Base-by-base conservation (phyloP, 53 echinoderm and acorn worm species). In the Echinometra lucunter region DNA sequence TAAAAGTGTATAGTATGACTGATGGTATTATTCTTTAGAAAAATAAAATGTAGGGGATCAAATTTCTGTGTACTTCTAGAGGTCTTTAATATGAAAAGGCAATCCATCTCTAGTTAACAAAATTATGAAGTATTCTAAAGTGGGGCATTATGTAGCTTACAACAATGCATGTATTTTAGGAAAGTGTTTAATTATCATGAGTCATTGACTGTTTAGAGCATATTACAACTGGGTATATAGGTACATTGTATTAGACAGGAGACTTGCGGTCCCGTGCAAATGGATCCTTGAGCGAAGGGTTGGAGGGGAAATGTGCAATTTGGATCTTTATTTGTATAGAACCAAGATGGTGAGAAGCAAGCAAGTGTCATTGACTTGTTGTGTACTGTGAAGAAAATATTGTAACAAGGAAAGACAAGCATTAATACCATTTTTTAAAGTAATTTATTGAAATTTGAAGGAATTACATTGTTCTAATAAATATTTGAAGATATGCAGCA, bases 291-390 rank as follows among this genome's bases (percentile, higher is more conserved):
- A 69, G 69, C 32, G 69, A 69, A 69, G 69, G 69, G 34, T 69
- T 69, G 6, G 34, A 69, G 34, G 69, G 75, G 37, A 75, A 37
- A 75, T 75, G 78, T 78, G 17, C 78, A 78, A 78, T 78, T 78
- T 18, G 19, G 78, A 78, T 42, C 72, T 72, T 72, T 10, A 34
- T 70, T 70, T 70, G 28, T 6, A 10, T 70, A 30, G 30, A 69
- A 1, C 70, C 34, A 7, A 72, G 32, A 34, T 72, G 27, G 32
- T 72, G 72, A 28, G 35, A 25, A 25, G 6, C 21, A 2, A 72
- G 12, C 32, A 72, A 72, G 72, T 32, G 72, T 72, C 32, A 32
- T 70, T 30, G 34, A 70, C 35, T n/a, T n/a, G n/a, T n/a, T n/a
- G n/a, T n/a, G 7, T 30, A 9, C 10, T 67, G 28, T 67, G 9